A percentile compares a stretch with the other conserved stretches of the same genome.
These are phyloP conservation scores for Apostichopus japonicus DNA, from an alignment of 35 echinoderm and acorn worm genomes.

Conservation along the genomic window DNA sequence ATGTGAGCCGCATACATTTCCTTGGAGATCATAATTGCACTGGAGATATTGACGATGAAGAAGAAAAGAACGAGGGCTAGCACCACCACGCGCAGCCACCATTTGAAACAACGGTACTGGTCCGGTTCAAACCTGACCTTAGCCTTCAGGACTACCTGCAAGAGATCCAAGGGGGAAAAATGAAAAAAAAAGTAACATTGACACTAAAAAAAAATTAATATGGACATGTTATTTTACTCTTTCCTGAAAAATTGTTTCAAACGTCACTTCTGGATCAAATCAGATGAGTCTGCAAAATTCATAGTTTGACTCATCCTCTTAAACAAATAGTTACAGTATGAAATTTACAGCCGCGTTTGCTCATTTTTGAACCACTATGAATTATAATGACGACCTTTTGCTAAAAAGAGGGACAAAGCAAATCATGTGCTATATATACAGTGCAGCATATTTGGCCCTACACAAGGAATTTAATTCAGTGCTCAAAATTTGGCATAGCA, in stretches of 20 bases:
- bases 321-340: too few relatives aligned
- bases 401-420: too few relatives aligned
- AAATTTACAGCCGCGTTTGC: too few relatives aligned
- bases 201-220: neutral
- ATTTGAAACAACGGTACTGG: conserved; percentile 70
- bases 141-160: conserved; percentile 87
- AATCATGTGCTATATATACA: too few relatives aligned
- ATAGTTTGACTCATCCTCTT: too few relatives aligned
- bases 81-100: conserved; percentile 52
- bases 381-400: too few relatives aligned
- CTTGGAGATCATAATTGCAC: conserved; percentile 65
- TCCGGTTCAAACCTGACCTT: conserved; percentile 76
- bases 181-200: neutral
- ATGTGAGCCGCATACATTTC: neutral
- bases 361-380: too few relatives aligned
- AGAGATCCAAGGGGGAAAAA: neutral
- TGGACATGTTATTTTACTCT: neutral
- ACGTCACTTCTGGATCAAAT: too few relatives aligned
- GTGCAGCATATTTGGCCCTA: too few relatives aligned
- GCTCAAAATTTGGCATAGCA: too few relatives aligned
- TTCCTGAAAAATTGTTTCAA: neutral
- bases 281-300: too few relatives aligned
- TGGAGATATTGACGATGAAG: conserved; percentile 64
- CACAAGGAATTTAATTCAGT: too few relatives aligned
- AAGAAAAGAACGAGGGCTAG: conserved; percentile 59